phyloP scores from a whole-genome alignment of 2,113 vertebrate genomes.

The Phylloscopus trochiloides region DNA sequence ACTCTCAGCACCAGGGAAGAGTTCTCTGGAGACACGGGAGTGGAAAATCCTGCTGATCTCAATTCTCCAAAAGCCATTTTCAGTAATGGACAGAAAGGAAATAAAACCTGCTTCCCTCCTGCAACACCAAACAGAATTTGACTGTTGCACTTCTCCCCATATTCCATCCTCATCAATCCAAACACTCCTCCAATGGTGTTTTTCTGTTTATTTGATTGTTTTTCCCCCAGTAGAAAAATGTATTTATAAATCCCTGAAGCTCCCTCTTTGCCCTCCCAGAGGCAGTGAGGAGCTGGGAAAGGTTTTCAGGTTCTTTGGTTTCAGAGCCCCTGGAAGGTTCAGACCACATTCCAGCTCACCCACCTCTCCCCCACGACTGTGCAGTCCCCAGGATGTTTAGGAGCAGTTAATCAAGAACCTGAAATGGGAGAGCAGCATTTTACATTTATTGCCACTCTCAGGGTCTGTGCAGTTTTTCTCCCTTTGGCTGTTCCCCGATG shows the following conservation, averaged over 20 bases:
- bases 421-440: constrained; percentile 52
- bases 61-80: not conserved
- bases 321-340: not conserved
- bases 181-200: not conserved
- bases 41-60: not conserved
- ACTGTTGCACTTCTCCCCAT: not conserved
- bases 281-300: not conserved
- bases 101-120: not conserved
- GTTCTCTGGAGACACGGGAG: not conserved
- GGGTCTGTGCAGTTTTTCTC: constrained; percentile 49
- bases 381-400: not conserved
- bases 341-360: not conserved
- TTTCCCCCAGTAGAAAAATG: not conserved
- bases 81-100: not conserved
- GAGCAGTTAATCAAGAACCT: constrained; percentile 45
- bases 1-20: not conserved
- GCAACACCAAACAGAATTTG: not conserved
- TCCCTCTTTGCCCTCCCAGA: not conserved
- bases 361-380: not conserved
- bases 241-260: not conserved
- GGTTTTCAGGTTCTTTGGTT: not conserved
- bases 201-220: not conserved
- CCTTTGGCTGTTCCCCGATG: constrained; percentile 46
- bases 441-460: constrained; percentile 50
- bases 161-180: not conserved